Evolutionary conservation across 2,113 vertebrate genomes (phyloP), one percentile per base, ranked within the genome.

Genomic region (Mus pahari): DNA sequence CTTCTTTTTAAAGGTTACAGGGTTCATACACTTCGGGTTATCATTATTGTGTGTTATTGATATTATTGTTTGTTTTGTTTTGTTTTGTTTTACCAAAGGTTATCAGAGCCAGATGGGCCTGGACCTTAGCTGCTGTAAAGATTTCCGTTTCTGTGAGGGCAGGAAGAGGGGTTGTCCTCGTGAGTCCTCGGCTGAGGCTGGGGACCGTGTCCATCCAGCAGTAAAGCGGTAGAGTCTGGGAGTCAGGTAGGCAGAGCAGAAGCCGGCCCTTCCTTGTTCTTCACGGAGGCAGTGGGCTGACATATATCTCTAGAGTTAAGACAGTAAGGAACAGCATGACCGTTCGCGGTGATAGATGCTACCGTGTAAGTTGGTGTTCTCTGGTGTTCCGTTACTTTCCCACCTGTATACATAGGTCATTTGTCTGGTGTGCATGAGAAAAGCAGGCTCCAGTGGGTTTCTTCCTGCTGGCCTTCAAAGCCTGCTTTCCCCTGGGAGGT

Each of bases 101-200:
- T 95, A 91, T 96, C 16, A 82, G 92, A 97, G 98, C 96, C 97
- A 75, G 86, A 95, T 68, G 70, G 97, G 96, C 92, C 74, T 96
- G 96, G 94, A 97, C 94, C 97, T 96, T 93, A 97, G 98, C 98
- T 98, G 98, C 98, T 98, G 95, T 91, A 94, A 94, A 96, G 70
- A 17, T 1, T 90, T 79, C 94, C 94, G 95, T 98, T 98, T 98
- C 92, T 68, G 58, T 20, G 0, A 1, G 83, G 94, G 94, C 73
- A 86, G 92, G 86, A 96, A 95, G 64, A 48, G 58, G 58, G 20
- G 66, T 86, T 1, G 5, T 33, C 55, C 58, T 3, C 1, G 0
- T 17, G 5, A 84, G 86, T 77, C 58, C 39, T 50, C 33, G 1
- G 66, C 86, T 96, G 39, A 55, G 88, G 79, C 77, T 45, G 45